phyloP scores from a whole-genome alignment of 2,888 invertebrate species.

The Thumatha senex region DNA sequence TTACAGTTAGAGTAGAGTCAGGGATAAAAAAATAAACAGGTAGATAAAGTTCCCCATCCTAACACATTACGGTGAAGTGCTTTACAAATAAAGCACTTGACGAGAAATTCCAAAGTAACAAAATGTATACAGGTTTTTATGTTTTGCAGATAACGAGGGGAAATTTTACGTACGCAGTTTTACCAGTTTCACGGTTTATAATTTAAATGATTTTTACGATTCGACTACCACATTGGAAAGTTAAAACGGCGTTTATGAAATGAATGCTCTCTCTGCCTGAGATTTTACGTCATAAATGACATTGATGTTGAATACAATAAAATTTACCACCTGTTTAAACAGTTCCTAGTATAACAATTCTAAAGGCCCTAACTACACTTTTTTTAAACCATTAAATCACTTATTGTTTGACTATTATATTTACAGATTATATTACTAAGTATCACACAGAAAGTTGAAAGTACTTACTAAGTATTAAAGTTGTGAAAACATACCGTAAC shows the following conservation, averaged over 20 bases:
- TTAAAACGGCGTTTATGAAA: conserved; percentile 1
- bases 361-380: not conserved
- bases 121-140: conserved; percentile 14
- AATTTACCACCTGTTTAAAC: not conserved
- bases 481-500: conserved; percentile 55
- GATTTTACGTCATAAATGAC: not conserved
- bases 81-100: conserved; percentile 42
- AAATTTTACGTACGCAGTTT: not conserved
- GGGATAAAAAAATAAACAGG: conserved; percentile 36
- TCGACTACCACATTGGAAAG: conserved; percentile 2
- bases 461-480: no score
- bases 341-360: not conserved
- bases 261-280: not conserved
- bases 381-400: no score
- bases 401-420: no score
- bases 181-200: not conserved
- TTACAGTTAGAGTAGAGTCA: conserved; percentile 42
- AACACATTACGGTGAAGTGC: conserved; percentile 46
- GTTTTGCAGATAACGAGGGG: not conserved
- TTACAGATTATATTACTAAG: no score
- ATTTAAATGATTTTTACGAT: not conserved
- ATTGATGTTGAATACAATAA: not conserved
- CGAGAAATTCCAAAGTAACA: conserved; percentile 19
- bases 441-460: no score
- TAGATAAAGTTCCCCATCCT: conserved; percentile 40